Evolutionary conservation across 2,888 invertebrate species (phyloP).

Genomic region (Merodon equestris): DNA sequence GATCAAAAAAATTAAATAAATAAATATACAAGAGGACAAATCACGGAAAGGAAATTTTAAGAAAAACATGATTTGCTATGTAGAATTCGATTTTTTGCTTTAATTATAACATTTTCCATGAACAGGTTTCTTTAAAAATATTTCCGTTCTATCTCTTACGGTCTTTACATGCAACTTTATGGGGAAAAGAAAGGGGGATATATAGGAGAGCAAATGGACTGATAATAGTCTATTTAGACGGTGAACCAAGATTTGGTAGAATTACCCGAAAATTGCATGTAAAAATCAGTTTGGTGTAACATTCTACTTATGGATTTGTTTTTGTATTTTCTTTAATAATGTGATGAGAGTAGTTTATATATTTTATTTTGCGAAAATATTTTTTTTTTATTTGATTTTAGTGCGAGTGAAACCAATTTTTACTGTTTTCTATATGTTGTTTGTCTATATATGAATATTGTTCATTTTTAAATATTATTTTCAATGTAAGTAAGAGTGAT

Average conservation of each 20-base stretch:
- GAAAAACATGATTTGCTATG: slow-evolving; percentile 48
- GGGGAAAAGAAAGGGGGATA: not conserved
- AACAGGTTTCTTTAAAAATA: not conserved
- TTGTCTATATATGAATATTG: slow-evolving; percentile 45
- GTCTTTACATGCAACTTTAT: slow-evolving; percentile 58
- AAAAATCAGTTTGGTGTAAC: slow-evolving; percentile 47
- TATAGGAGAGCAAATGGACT: no score
- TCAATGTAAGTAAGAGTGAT: slow-evolving; percentile 33
- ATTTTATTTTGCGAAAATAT: slow-evolving; percentile 32
- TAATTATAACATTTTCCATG: slow-evolving; percentile 17
- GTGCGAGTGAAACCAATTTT: slow-evolving; percentile 66
- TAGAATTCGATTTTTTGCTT: slow-evolving; percentile 53
- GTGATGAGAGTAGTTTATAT: slow-evolving; percentile 27
- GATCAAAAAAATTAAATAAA: slow-evolving; percentile 22
- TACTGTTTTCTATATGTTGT: slow-evolving; percentile 37
- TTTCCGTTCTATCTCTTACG: not conserved
- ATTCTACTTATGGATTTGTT: no score
- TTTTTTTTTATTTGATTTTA: slow-evolving; percentile 22
- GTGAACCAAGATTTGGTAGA: no score
- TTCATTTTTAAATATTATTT: slow-evolving; percentile 1
- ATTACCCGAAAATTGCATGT: slow-evolving; percentile 52
- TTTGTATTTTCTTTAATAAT: slow-evolving; percentile 22
- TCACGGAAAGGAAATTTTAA: slow-evolving; percentile 10
- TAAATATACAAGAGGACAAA: slow-evolving; percentile 21
- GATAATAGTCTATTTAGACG: no score